Evolutionary conservation across 2,113 vertebrate species (phyloP).

Genomic region (Nothoprocta pentlandii): DNA sequence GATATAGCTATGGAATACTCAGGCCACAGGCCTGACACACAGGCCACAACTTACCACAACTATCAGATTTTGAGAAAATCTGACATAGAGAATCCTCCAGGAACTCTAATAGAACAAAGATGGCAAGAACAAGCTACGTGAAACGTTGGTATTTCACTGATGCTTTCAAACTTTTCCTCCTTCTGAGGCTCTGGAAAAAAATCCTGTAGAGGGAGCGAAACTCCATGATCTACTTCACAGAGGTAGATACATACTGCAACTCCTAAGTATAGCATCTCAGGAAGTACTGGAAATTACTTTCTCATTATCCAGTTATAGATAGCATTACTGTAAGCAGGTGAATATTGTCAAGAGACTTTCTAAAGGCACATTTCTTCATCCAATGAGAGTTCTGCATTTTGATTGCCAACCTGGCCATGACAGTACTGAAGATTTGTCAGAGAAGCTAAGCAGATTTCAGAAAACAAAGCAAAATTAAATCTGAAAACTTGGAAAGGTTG

Average conservation of each 20-base stretch:
- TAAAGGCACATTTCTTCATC: neutral
- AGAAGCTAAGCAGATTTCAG: neutral
- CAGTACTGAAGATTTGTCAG: neutral
- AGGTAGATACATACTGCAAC: neutral
- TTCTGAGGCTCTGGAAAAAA: neutral
- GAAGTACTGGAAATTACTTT: neutral
- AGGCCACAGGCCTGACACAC: neutral
- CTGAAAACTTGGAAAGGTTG: neutral
- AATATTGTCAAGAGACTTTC: neutral
- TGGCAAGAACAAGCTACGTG: neutral
- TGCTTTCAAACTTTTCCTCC: neutral
- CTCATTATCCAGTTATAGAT: neutral
- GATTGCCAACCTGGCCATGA: neutral
- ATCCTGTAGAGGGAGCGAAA: neutral
- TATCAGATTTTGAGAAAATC: neutral
- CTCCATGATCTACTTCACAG: neutral
- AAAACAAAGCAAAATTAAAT: neutral
- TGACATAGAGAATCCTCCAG: neutral
- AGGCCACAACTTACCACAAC: neutral
- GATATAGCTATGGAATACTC: neutral
- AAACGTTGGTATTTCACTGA: neutral
- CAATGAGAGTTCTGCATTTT: neutral
- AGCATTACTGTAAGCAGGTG: fast-evolving
- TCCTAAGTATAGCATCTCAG: neutral
- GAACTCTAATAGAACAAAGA: neutral